Evolutionary conservation across 2,888 invertebrate species (phyloP), one percentile per base, ranked within the genome.

Genomic region (Drosophila kuntzei): DNA sequence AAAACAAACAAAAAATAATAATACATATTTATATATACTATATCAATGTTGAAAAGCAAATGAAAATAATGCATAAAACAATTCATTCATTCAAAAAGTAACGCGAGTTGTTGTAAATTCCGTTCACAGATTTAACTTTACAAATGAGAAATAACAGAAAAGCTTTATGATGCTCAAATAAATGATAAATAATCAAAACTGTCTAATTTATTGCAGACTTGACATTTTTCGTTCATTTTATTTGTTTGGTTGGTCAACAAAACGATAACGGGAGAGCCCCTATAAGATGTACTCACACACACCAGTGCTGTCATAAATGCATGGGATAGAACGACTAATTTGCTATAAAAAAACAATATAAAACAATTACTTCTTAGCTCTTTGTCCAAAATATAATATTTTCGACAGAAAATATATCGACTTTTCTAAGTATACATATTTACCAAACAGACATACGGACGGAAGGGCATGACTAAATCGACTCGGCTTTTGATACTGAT

Each of bases 101-200:
- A 89, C 87, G 89, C 72, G 87, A 87, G 87, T 87, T 89, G 89
- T 87, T 83, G 65, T 81, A 87, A 87, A 87, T 87, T 87, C 87
- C 87, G 89, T 89, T 87, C 87, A 87, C 53, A 73, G 67, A 87
- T 86, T 78, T 66, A 87, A 86, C 77, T 87, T 84, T 86, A 87
- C 80, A 83, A 73, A 75, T 62, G 70, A 69, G 39, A 78, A 72
- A 64, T 46, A 74, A 61, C 63, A 51, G 59, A 62, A 75, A 73
- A 77, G 76, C 76, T 76, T 76, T 76, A 76, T 59, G 70, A 76
- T 77, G 70, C 65, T 70, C 60, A 51, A 64, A 70, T 63, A 78
- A 76, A 79, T 44, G 41, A 70, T 64, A 70, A 73, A 57, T 22
- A 44, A 41, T 63, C 32, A 49, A 27, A 55, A 64, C 36, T 72